Percentiles rank a stretch among this genome's conserved stretches.
Evolutionary conservation across 2,797 vertebrate genomes (phyloP).

Genomic region (Harpagifer antarcticus): DNA sequence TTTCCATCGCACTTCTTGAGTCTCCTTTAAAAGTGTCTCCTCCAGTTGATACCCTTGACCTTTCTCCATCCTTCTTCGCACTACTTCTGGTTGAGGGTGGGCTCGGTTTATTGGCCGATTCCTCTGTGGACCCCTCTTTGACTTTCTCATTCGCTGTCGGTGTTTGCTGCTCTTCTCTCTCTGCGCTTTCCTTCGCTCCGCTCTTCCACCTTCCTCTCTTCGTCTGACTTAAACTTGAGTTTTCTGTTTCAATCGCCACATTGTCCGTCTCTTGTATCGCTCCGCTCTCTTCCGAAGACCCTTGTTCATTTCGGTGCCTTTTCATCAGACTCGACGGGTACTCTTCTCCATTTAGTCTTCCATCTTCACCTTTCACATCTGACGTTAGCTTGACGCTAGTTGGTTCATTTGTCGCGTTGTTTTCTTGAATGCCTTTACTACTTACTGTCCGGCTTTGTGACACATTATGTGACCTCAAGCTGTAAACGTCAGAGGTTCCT

Average conservation of each 20-base stretch:
- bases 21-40: too few species aligned
- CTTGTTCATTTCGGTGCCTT: fast-evolving
- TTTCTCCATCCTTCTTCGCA: neutral
- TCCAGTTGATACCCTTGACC: fast-evolving
- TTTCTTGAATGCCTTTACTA: neutral
- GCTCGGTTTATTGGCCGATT: neutral
- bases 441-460: neutral
- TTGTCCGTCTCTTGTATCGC: neutral
- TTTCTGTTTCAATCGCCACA: neutral
- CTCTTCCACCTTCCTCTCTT: neutral
- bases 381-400: neutral
- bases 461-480: neutral
- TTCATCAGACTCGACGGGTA: neutral
- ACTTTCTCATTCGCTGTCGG: neutral
- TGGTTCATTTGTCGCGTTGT: neutral
- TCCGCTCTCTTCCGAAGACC: neutral
- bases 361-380: too few species aligned
- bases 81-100: neutral
- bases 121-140: neutral
- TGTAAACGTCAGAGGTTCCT: neutral
- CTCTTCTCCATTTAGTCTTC: too few species aligned
- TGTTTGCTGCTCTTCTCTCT: neutral
- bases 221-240: neutral
- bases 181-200: neutral
- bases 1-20: fast-evolving